Conservation (phyloP, 2,797 vertebrate species). For the Rhabdomys pumilio region DNA sequence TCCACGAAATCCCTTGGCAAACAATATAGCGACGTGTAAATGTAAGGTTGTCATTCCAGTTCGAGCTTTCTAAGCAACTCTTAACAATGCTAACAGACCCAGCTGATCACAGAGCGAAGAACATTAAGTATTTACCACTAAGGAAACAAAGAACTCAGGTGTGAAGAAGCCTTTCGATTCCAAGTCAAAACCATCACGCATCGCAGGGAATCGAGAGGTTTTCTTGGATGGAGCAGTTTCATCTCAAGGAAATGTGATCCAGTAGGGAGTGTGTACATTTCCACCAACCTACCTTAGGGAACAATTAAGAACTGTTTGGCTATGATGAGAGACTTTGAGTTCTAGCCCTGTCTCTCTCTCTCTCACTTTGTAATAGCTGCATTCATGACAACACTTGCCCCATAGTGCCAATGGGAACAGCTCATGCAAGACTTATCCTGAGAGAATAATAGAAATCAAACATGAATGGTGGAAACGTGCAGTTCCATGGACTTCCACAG, state of each 20-base stretch:
- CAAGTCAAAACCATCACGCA: constrained; percentile 52
- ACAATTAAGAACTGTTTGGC: constrained; percentile 58
- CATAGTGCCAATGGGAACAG: constrained; percentile 36
- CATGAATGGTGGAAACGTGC: not conserved
- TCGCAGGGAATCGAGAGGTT: not conserved
- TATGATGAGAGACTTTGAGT: constrained; percentile 41
- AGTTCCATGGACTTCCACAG: not conserved
- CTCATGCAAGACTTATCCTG: not conserved
- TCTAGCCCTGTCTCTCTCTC: constrained; percentile 56
- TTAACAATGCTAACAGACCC: not conserved
- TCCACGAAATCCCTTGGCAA: not conserved
- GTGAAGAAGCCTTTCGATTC: not conserved
- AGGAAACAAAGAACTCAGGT: not conserved
- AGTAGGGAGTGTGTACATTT: not conserved
- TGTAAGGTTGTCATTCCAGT: not conserved
- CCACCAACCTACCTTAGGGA: not conserved
- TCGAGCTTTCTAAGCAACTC: not conserved
- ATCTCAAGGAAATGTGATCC: constrained; percentile 39
- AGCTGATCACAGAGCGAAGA: not conserved
- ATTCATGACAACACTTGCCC: constrained; percentile 32
- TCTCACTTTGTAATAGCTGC: constrained; percentile 52
- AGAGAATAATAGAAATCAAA: constrained; percentile 72
- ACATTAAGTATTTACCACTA: not conserved
- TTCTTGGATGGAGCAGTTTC: not conserved
- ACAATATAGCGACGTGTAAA: not conserved